phyloP scores from a whole-genome alignment of 2,888 invertebrate genomes.

The Neuroscelio doddi region DNA sequence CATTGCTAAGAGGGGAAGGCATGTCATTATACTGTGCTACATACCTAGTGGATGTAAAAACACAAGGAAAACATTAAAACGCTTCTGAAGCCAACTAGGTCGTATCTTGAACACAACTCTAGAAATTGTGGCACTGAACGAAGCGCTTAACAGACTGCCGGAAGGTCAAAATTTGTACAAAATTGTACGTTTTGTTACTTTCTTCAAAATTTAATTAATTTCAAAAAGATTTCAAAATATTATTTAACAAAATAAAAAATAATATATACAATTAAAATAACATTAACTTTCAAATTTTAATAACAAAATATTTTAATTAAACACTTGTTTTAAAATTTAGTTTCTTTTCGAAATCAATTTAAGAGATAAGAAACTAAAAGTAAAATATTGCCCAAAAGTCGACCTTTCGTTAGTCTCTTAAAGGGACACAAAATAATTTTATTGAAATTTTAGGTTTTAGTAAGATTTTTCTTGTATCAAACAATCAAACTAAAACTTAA shows the following conservation, averaged over 20 bases:
- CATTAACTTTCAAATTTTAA: too few species aligned
- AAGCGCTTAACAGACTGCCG: conserved; percentile 63
- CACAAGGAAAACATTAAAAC: conserved; percentile 54
- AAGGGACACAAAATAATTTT: background rate
- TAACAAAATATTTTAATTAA: too few species aligned
- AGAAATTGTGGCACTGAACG: conserved; percentile 17
- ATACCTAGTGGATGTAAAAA: conserved; percentile 65
- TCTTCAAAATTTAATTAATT: too few species aligned
- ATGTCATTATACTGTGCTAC: conserved; percentile 70
- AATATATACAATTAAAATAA: too few species aligned
- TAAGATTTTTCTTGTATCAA: background rate
- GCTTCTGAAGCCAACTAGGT: conserved; percentile 15
- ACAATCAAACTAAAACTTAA: too few species aligned
- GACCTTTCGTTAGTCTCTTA: background rate
- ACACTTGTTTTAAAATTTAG: too few species aligned
- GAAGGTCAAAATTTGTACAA: background rate
- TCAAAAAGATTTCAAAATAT: background rate
- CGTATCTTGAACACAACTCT: conserved; percentile 1
- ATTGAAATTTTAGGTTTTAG: too few species aligned
- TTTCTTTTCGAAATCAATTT: too few species aligned
- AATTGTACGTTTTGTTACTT: background rate
- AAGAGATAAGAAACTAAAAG: background rate
- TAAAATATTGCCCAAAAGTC: background rate
- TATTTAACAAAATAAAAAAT: background rate
- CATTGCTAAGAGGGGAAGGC: conserved; percentile 70